Percentiles rank a stretch among this genome's conserved stretches.
phyloP scores from a whole-genome alignment of 2,797 vertebrate genomes.

The Rhodeus uyekii region DNA sequence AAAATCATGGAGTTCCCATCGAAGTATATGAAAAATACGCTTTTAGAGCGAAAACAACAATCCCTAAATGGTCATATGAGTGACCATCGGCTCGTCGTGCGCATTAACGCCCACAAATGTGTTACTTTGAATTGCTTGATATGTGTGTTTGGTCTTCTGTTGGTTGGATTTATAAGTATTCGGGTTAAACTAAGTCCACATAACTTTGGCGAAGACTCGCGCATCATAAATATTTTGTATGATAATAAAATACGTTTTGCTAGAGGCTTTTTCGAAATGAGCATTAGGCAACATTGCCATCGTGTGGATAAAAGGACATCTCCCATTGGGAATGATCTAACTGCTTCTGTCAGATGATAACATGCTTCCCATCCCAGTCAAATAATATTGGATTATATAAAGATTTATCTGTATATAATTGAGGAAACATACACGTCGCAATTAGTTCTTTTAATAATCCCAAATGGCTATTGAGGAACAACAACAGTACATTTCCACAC shows the following conservation, averaged over 20 bases:
- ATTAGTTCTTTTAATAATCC: not conserved
- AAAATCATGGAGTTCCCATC: conserved; percentile 4
- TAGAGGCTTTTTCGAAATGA: not conserved
- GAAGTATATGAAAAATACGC: not conserved
- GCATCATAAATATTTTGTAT: conserved; percentile 10
- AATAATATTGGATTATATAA: not conserved
- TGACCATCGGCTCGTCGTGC: not conserved
- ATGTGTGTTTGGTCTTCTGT: not conserved
- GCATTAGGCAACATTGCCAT: conserved; percentile 39
- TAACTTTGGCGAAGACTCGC: conserved; percentile 5
- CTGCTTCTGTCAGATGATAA: conserved; percentile 4
- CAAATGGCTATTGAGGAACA: not conserved
- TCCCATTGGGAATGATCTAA: not conserved
- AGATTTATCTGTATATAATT: not conserved
- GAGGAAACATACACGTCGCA: not conserved
- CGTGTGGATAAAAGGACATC: conserved; percentile 26
- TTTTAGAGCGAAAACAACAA: not conserved
- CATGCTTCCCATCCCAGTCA: not conserved
- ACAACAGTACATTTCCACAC: not conserved
- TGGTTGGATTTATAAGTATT: not conserved
- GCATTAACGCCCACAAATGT: not conserved
- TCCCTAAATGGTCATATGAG: not conserved
- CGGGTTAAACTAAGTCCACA: not conserved
- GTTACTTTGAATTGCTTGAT: not conserved
- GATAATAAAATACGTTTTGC: not conserved